A percentile compares a stretch with the other conserved stretches of the same genome.
Evolutionary conservation across 2,797 vertebrate genomes (phyloP).

Genomic region (Gymnodraco acuticeps): DNA sequence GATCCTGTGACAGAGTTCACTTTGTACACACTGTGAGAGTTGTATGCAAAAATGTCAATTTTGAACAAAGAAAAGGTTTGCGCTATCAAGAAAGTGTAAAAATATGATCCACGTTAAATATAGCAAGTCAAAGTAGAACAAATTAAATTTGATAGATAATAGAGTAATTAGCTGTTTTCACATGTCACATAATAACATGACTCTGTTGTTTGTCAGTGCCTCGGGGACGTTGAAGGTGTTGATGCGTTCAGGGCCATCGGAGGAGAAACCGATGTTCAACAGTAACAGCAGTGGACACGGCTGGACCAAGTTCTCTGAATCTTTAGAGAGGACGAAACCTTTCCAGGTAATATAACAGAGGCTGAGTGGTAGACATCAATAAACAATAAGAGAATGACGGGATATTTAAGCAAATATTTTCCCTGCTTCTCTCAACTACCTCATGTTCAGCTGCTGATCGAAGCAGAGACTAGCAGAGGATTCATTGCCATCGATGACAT

Average conservation of each 20-base stretch:
- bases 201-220: conserved; percentile 62
- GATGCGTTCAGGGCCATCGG: conserved; percentile 41
- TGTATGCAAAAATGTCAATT: not conserved
- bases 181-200: not conserved
- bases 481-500: conserved; percentile 85
- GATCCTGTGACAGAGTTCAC: conserved; percentile 62
- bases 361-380: not conserved
- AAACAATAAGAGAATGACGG: not conserved
- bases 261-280: conserved; percentile 66
- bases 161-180: not conserved
- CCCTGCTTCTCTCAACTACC: conserved; percentile 1
- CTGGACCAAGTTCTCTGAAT: conserved; percentile 78
- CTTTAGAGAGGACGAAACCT: conserved; percentile 49
- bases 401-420: not conserved
- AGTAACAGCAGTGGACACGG: conserved; percentile 50
- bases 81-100: not conserved
- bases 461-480: conserved; percentile 73
- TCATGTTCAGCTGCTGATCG: conserved; percentile 78
- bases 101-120: not conserved
- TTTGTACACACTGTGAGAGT: conserved; percentile 4
- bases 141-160: not conserved
- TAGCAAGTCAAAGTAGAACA: not conserved
- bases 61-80: conserved; percentile 1
- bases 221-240: conserved; percentile 72
- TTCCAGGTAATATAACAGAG: conserved; percentile 75